These are phyloP conservation scores for Cotesia vestalis DNA, from an alignment of 1,140 invertebrate species.

Conservation along the genomic window DNA sequence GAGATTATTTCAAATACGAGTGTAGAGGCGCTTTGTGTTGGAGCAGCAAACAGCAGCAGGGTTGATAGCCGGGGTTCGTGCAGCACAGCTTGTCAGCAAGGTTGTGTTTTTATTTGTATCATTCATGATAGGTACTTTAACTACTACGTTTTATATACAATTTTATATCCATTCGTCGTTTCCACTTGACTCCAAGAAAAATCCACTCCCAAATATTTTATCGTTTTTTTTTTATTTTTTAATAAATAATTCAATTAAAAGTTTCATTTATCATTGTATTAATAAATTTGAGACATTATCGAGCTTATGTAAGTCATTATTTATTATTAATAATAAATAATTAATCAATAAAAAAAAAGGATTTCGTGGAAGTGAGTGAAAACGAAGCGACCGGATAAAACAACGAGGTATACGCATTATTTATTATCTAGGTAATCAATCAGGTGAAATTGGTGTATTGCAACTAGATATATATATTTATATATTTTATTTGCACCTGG, in stretches of 20 bases:
- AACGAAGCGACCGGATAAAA: slow-evolving; percentile 31
- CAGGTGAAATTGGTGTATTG: slow-evolving; percentile 63
- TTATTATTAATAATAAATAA: not conserved
- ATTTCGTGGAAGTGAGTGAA: slow-evolving; percentile 27
- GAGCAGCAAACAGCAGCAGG: slow-evolving; percentile 67
- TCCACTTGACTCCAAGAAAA: slow-evolving; percentile 21
- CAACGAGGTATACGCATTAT: slow-evolving; percentile 42
- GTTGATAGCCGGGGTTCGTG: slow-evolving; percentile 65
- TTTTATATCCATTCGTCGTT: slow-evolving; percentile 33
- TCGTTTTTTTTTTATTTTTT: not conserved
- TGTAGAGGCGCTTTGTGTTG: slow-evolving; percentile 61
- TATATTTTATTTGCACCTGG: slow-evolving; percentile 60
- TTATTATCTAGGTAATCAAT: slow-evolving; percentile 58
- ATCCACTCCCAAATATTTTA: not conserved
- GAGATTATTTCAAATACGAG: slow-evolving; percentile 46
- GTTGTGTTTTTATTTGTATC: slow-evolving; percentile 61
- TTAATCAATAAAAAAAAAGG: slow-evolving; percentile 1
- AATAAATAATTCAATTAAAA: not conserved
- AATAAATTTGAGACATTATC: too few relatives aligned
- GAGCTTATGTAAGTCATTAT: not conserved
- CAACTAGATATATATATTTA: slow-evolving; percentile 54
- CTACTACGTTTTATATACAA: slow-evolving; percentile 50
- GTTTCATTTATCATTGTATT: too few relatives aligned
- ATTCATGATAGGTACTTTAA: slow-evolving; percentile 55
- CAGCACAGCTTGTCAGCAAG: slow-evolving; percentile 68